Evolutionary conservation across 1,140 invertebrate genomes (phyloP).

Genomic region (Oppia nitens): DNA sequence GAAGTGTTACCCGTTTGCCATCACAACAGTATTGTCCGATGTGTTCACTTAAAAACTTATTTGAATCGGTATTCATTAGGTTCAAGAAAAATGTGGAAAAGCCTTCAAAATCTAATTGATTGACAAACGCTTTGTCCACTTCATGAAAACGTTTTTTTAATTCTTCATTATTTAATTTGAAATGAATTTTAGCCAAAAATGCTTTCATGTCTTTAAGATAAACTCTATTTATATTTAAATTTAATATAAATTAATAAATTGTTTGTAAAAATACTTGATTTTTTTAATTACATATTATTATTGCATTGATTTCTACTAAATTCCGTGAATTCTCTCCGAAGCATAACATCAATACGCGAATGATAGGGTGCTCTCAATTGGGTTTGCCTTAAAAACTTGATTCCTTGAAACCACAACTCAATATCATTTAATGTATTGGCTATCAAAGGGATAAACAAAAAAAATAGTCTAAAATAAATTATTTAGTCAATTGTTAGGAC

Average conservation of each 20-base stretch:
- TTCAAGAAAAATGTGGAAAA: slow-evolving; percentile 59
- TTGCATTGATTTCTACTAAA: slow-evolving; percentile 58
- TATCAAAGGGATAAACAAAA: not conserved
- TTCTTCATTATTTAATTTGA: slow-evolving; percentile 68
- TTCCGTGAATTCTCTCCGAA: slow-evolving; percentile 76
- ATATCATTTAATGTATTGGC: slow-evolving; percentile 69
- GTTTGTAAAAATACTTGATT: slow-evolving; percentile 28
- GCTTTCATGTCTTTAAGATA: slow-evolving; percentile 77
- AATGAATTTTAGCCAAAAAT: slow-evolving; percentile 74
- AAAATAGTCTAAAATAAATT: no score
- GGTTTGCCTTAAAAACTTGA: slow-evolving; percentile 61
- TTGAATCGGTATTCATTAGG: slow-evolving; percentile 51
- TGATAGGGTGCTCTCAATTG: slow-evolving; percentile 61
- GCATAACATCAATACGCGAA: slow-evolving; percentile 71
- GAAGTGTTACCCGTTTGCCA: slow-evolving; percentile 44
- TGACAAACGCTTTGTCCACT: slow-evolving; percentile 53
- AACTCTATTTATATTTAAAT: slow-evolving; percentile 38
- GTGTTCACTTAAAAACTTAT: slow-evolving; percentile 15
- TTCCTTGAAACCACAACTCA: slow-evolving; percentile 62
- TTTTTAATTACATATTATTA: slow-evolving; percentile 29
- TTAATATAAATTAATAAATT: slow-evolving; percentile 11
- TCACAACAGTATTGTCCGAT: slow-evolving; percentile 37
- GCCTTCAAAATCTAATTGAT: slow-evolving; percentile 77
- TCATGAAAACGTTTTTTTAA: slow-evolving; percentile 65
- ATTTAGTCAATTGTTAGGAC: slow-evolving; percentile 18